phyloP scores from a whole-genome alignment of 2,888 invertebrate genomes.

The Protonemura montana region DNA sequence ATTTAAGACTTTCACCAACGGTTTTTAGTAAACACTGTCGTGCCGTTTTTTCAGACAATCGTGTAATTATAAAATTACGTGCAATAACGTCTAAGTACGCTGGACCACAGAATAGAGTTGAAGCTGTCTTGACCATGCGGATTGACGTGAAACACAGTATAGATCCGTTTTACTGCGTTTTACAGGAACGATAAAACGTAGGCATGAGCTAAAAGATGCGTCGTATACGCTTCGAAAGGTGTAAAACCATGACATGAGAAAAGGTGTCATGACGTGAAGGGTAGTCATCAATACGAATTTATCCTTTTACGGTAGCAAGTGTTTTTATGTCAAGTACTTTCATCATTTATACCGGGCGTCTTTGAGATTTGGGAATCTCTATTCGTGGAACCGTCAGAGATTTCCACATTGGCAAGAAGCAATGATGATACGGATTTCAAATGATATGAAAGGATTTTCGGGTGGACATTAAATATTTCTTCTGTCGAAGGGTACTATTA shows the following conservation, averaged over 20 bases:
- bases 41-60: not conserved
- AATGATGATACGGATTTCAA: not conserved
- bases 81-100: not conserved
- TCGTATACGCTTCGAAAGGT: not conserved
- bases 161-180: not conserved
- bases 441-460: not conserved
- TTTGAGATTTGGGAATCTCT: slow-evolving; percentile 10
- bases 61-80: slow-evolving; percentile 7
- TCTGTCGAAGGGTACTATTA: not conserved
- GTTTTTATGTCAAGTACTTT: slow-evolving; percentile 18
- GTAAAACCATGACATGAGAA: slow-evolving; percentile 1
- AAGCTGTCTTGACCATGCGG: not conserved
- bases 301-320: not conserved
- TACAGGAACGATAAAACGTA: slow-evolving; percentile 31
- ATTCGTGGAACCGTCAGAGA: not conserved
- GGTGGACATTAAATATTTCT: not conserved
- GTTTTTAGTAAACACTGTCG: not conserved
- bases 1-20: not conserved
- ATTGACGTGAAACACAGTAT: not conserved
- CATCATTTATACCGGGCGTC: slow-evolving; percentile 23
- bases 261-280: not conserved
- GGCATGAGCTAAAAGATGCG: slow-evolving; percentile 23
- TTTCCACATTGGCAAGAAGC: too few species aligned
- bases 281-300: slow-evolving; percentile 24
- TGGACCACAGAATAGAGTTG: not conserved